These are phyloP conservation scores for Hippocampus abdominalis DNA, from an alignment of 2,113 vertebrate genomes.

Conservation along the genomic window DNA sequence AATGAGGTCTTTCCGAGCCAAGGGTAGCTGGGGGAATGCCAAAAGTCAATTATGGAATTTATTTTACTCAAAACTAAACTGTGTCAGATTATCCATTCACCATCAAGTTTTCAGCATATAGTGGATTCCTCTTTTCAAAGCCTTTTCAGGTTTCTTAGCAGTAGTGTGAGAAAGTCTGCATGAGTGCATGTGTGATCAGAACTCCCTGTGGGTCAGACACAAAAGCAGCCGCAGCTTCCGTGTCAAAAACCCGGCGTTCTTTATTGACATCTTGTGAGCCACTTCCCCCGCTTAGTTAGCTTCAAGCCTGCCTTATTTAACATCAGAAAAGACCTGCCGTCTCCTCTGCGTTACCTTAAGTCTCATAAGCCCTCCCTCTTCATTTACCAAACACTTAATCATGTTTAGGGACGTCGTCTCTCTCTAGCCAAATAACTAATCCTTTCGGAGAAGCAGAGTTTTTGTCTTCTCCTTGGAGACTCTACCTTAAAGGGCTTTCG, in stretches of 20 bases:
- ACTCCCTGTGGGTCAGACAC: slow-evolving; percentile 30
- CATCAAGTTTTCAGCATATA: background rate
- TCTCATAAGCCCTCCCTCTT: slow-evolving; percentile 49
- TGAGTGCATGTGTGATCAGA: slow-evolving; percentile 9
- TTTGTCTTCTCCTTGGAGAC: slow-evolving; percentile 45
- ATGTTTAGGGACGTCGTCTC: slow-evolving; percentile 58
- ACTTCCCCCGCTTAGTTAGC: slow-evolving; percentile 17
- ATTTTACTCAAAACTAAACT: background rate
- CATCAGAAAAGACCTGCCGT: slow-evolving; percentile 59
- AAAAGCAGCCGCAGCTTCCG: slow-evolving; percentile 41
- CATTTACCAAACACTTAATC: slow-evolving; percentile 63
- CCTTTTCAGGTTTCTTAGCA: background rate
- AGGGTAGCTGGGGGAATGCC: too few species aligned
- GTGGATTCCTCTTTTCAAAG: background rate
- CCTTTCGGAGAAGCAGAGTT: slow-evolving; percentile 38
- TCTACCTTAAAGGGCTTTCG: slow-evolving; percentile 42
- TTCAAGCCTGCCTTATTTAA: slow-evolving; percentile 50
- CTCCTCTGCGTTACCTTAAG: slow-evolving; percentile 47
- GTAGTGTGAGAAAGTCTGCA: background rate
- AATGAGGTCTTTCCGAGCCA: background rate
- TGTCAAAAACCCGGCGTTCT: slow-evolving; percentile 31
- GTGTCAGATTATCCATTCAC: background rate
- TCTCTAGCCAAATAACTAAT: slow-evolving; percentile 54
- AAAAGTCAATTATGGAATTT: background rate
- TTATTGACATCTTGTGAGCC: slow-evolving; percentile 44